Conservation (phyloP, 1,140 invertebrate genomes). For the Aphis craccivora region DNA sequence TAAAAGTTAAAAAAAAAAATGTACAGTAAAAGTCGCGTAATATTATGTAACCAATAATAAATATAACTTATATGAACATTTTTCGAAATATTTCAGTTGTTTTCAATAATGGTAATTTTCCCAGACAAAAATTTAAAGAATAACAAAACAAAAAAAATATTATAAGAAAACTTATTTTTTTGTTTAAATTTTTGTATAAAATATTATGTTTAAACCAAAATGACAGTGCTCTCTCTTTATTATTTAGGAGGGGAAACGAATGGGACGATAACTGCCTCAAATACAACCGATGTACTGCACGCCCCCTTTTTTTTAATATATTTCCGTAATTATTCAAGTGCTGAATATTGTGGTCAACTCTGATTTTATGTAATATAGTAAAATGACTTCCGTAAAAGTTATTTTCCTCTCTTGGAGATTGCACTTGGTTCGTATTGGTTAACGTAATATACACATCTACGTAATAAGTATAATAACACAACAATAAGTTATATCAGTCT, state of each 20-base stretch:
- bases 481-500: neutral
- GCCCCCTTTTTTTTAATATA: neutral
- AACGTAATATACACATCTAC: neutral
- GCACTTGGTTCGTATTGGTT: neutral
- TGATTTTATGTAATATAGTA: neutral
- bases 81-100: too few relatives aligned
- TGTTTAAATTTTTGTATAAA: neutral
- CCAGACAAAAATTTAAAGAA: neutral
- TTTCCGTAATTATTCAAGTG: neutral
- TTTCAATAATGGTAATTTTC: neutral
- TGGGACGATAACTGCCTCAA: neutral
- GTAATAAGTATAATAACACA: neutral
- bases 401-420: neutral
- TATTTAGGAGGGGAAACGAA: too few relatives aligned
- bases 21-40: too few relatives aligned
- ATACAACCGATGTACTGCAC: neutral
- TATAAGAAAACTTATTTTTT: neutral
- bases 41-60: too few relatives aligned
- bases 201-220: neutral
- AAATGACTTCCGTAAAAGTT: neutral
- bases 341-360: neutral
- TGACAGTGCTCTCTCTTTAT: neutral
- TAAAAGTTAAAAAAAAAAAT: too few relatives aligned
- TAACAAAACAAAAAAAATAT: neutral
- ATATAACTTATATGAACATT: too few relatives aligned